phyloP scores from a whole-genome alignment of 1,140 invertebrate species.

The Epicauta chinensis region DNA sequence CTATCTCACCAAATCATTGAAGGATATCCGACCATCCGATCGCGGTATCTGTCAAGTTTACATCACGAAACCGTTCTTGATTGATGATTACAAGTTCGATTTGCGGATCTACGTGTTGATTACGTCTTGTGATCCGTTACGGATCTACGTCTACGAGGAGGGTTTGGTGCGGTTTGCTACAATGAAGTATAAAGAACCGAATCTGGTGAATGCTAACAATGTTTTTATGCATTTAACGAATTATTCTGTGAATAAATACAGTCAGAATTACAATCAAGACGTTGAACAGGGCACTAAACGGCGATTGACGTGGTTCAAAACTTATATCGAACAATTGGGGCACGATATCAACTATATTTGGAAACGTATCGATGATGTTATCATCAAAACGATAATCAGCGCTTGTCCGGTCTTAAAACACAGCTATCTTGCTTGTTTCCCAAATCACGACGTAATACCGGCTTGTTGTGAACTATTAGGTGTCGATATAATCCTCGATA shows the following conservation, averaged over 20 bases:
- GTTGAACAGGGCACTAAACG: constrained; percentile 80
- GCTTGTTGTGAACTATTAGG: constrained; percentile 88
- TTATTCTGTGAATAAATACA: constrained; percentile 92
- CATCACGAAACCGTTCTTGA: constrained; percentile 69
- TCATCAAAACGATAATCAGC: constrained; percentile 83
- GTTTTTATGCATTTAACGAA: constrained; percentile 97
- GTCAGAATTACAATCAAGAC: constrained; percentile 66
- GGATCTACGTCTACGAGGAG: constrained; percentile 93
- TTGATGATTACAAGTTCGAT: constrained; percentile 97
- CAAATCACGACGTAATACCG: constrained; percentile 72
- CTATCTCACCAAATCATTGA: constrained; percentile 68
- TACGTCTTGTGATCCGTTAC: constrained; percentile 87
- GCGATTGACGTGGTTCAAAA: constrained; percentile 75
- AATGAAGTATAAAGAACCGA: constrained; percentile 74
- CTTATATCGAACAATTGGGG: constrained; percentile 60
- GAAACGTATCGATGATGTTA: constrained; percentile 80
- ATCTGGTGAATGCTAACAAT: constrained; percentile 69
- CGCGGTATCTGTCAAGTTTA: constrained; percentile 81
- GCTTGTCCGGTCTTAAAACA: constrained; percentile 80
- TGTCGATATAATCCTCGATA: constrained; percentile 81
- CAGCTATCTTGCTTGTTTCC: constrained; percentile 82
- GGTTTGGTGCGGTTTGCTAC: constrained; percentile 90
- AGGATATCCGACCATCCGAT: constrained; percentile 69
- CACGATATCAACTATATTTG: constrained; percentile 70
- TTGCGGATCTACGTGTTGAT: constrained; percentile 89